These are phyloP conservation scores for Cepaea hortensis DNA, from an alignment of 2,888 invertebrate genomes.

Conservation along the genomic window DNA sequence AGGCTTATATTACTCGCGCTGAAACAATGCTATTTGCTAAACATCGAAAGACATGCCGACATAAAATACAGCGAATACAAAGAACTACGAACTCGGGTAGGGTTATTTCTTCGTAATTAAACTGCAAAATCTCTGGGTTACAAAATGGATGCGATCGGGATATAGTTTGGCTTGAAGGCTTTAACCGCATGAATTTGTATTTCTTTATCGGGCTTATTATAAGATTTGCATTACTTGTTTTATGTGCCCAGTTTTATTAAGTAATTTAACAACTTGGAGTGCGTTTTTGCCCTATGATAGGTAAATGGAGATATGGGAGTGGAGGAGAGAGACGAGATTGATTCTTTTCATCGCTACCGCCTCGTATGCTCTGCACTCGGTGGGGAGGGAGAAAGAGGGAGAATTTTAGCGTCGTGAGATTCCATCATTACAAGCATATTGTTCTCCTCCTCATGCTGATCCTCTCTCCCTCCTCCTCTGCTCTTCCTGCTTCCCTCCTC, in stretches of 20 bases:
- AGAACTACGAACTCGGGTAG: too few relatives aligned
- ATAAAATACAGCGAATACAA: too few relatives aligned
- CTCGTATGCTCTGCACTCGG: too few relatives aligned
- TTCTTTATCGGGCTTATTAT: neutral
- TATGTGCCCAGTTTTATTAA: neutral
- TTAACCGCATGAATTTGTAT: neutral
- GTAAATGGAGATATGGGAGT: neutral
- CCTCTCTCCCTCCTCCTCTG: too few relatives aligned
- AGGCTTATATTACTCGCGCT: neutral
- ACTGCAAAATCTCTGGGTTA: neutral
- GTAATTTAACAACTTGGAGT: neutral
- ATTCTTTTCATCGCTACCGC: neutral
- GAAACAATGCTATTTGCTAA: too few relatives aligned
- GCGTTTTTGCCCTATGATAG: neutral
- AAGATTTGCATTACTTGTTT: neutral
- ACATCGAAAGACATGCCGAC: too few relatives aligned
- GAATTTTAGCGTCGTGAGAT: too few relatives aligned
- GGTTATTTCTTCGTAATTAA: conserved; percentile 11
- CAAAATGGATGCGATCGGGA: neutral
- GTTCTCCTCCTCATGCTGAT: too few relatives aligned
- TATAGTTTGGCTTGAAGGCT: neutral
- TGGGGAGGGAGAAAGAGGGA: too few relatives aligned
- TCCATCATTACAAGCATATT: too few relatives aligned
- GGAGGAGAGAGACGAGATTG: neutral
- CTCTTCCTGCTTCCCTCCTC: too few relatives aligned